Evolutionary conservation across 2,888 invertebrate species (phyloP).

Genomic region (Trichogramma dendrolimi): DNA sequence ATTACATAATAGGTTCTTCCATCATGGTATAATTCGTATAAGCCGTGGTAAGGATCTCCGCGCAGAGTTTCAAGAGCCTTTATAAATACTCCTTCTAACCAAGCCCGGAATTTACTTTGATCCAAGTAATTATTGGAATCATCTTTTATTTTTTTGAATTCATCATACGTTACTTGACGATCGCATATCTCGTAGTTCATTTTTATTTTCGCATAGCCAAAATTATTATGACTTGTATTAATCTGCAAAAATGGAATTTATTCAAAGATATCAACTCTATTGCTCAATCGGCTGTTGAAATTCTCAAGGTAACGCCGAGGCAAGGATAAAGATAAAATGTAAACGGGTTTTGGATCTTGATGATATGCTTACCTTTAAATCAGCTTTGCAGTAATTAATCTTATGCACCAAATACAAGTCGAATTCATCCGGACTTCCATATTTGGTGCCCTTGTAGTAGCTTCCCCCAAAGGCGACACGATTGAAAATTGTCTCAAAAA

Average conservation of each 20-base stretch:
- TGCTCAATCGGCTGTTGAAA: too few relatives aligned
- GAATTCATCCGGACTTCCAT: conserved; percentile 59
- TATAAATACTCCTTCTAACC: conserved; percentile 13
- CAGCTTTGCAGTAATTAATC: too few relatives aligned
- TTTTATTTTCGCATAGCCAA: conserved; percentile 18
- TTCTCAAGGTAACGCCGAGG: too few relatives aligned
- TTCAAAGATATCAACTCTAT: too few relatives aligned
- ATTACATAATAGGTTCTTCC: conserved; percentile 6
- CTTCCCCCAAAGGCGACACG: conserved; percentile 56
- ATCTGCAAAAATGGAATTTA: conserved; percentile 7
- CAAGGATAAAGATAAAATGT: too few relatives aligned
- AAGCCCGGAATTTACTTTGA: conserved; percentile 18
- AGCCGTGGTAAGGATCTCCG: not conserved
- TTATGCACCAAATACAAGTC: conserved; percentile 57
- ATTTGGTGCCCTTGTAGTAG: conserved; percentile 59
- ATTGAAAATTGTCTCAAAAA: too few relatives aligned
- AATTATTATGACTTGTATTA: conserved; percentile 2
- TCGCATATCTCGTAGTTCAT: not conserved
- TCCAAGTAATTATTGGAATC: conserved; percentile 15
- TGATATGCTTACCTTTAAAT: too few relatives aligned
- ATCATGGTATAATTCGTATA: not conserved
- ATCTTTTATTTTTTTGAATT: not conserved
- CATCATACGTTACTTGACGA: not conserved
- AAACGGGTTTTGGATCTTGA: too few relatives aligned
- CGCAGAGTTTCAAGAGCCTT: not conserved